Conservation (phyloP, 2,797 vertebrate species). For the Neopelma chrysocephalum region DNA sequence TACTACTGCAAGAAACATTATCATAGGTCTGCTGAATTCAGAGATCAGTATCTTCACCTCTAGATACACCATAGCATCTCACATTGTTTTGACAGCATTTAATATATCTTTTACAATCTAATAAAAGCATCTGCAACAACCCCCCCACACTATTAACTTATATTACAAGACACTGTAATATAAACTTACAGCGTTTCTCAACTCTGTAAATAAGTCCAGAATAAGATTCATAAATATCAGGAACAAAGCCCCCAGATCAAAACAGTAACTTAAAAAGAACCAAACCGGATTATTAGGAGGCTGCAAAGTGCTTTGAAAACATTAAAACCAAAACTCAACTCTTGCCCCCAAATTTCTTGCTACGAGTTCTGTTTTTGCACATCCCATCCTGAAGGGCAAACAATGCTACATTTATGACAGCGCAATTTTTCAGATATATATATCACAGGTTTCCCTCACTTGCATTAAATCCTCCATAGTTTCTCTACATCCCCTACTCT, state of each 20-base stretch:
- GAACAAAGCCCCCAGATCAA: conserved; percentile 7
- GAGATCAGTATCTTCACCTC: not conserved
- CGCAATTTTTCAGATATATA: not conserved
- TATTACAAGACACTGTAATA: not conserved
- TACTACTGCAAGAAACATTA: not conserved
- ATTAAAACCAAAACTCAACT: not conserved
- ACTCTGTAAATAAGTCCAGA: not conserved
- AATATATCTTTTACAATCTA: not conserved
- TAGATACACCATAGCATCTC: not conserved
- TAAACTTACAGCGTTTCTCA: not conserved
- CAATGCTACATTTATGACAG: not conserved
- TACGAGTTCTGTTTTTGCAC: conserved; percentile 2
- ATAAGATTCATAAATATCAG: not conserved
- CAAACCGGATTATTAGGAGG: not conserved
- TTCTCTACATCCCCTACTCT: not conserved
- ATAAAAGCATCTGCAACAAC: not conserved
- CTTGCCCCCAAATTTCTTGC: not conserved
- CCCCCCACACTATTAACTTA: not conserved
- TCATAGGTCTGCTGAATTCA: not conserved
- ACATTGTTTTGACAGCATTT: not conserved
- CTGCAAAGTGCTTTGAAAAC: not conserved
- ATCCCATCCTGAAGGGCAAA: not conserved
- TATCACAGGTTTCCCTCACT: not conserved
- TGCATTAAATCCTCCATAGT: not conserved
- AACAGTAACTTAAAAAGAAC: not conserved